Percentiles rank a stretch among this genome's conserved stretches.
Evolutionary conservation across 2,797 vertebrate genomes (phyloP).

Genomic region (Ctenochaetus hawaiiensis): DNA sequence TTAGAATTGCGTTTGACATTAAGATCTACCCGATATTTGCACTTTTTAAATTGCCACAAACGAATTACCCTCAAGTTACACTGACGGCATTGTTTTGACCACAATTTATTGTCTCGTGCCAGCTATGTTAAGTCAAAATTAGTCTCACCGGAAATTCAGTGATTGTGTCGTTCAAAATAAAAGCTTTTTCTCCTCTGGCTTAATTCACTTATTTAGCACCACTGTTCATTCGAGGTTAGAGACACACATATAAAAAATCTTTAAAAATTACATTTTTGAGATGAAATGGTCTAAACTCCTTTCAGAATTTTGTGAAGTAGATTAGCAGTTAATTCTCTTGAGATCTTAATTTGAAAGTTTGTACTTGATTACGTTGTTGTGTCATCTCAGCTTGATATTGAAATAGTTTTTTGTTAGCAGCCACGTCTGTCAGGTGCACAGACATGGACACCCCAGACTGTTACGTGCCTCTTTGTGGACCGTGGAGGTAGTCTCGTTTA

Average conservation of each 20-base stretch:
- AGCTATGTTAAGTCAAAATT: not conserved
- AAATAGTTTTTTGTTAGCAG: not conserved
- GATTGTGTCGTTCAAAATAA: not conserved
- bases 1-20: not conserved
- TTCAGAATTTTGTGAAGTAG: too few species aligned
- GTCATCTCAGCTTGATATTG: not conserved
- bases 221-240: not conserved
- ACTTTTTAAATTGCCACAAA: too few species aligned
- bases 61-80: accelerated
- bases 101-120: conserved; percentile 18
- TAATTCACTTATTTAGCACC: accelerated
- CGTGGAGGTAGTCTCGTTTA: too few species aligned
- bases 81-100: not conserved
- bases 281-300: too few species aligned
- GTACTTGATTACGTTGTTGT: accelerated
- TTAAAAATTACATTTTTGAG: too few species aligned
- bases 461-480: accelerated
- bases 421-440: conserved; percentile 43
- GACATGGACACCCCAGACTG: not conserved
- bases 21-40: not conserved
- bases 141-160: not conserved
- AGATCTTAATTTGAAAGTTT: conserved; percentile 43
- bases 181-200: not conserved
- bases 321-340: too few species aligned
- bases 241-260: not conserved